Base-by-base conservation (phyloP, 1,140 invertebrate species). In the Drosophila pandora region DNA sequence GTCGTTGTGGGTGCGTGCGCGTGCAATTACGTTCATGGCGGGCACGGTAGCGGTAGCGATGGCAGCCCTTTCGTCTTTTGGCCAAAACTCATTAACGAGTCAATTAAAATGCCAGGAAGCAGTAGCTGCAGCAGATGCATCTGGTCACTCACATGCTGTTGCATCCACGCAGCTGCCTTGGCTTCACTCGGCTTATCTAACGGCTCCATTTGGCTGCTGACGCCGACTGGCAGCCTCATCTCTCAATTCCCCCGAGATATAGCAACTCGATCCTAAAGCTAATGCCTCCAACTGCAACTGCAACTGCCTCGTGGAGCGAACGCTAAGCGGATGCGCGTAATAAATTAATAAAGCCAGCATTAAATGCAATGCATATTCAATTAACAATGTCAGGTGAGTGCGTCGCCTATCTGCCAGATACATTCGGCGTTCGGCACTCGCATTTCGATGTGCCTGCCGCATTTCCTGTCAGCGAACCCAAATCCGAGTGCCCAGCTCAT, bases 311-410 rank as follows among this genome's bases (percentile, higher is more conserved):
- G 39, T 45, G 72, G 39, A 52, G 25, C 7, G 25, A 28, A 72
- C 84, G 70, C 59, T 82, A 82, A 90, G 87, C 87, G 87, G 87
- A 90, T 90, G 87, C 75, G 87, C 87, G 87, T 90, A 90, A 90
- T 90, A 90, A 90, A 90, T 90, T 87, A 90, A 90, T 90, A 87
- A 82, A 85, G 81, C 72, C 87, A 76, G 69, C 87, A 77, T 79
- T 87, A 79, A 87, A 77, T 64, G 78, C 88, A 82, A 87, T 79
- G 71, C 87, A 87, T 87, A 90, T 90, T 90, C 87, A 90, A 90
- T 90, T 90, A 90, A 87, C 76, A 90, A 82, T 87, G 81, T 82
- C 75, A 87, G 78, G 32, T 30, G 34, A 43, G 45, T 57, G 61
- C 52, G 28, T 41, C 47, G 68, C 62, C 48, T 76, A 76, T 76